A percentile compares a stretch with the other conserved stretches of the same genome.
These are phyloP conservation scores for Montipora sp. DNA, from an alignment of 64 coral and sea anemone species.

Conservation along the genomic window DNA sequence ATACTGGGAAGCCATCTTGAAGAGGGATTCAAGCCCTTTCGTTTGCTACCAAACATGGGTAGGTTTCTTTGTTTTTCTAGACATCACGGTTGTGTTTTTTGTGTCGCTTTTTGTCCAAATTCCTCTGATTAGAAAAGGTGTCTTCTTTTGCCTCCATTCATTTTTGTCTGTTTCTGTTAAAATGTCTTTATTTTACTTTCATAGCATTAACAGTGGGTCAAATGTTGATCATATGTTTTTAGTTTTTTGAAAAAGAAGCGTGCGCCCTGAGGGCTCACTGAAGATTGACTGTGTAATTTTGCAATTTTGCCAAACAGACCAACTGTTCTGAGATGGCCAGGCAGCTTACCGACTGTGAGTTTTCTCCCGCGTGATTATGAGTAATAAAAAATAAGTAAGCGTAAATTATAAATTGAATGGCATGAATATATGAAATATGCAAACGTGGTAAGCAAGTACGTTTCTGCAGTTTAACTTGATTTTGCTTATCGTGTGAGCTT, in stretches of 20 bases:
- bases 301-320: neutral
- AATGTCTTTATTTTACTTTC: neutral
- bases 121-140: neutral
- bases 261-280: neutral
- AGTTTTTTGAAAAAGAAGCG: conserved; percentile 5
- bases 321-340: neutral
- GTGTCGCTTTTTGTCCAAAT: neutral
- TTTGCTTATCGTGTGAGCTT: conserved; percentile 3
- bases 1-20: conserved; percentile 5
- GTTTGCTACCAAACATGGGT: neutral
- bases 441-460: conserved; percentile 13
- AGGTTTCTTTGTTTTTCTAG: conserved; percentile 15
- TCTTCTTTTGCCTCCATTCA: neutral
- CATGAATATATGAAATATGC: conserved; percentile 14
- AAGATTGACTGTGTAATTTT: conserved; percentile 20
- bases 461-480: conserved; percentile 32
- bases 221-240: conserved; percentile 11
- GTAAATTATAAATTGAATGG: too few relatives aligned
- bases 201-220: neutral
- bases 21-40: neutral
- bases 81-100: conserved; percentile 3
- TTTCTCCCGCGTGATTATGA: neutral
- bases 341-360: neutral
- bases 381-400: neutral
- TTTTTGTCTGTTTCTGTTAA: neutral